A percentile compares a stretch with the other conserved stretches of the same genome.
Evolutionary conservation across 2,888 invertebrate genomes (phyloP).

Genomic region (Matsumyia berberina): DNA sequence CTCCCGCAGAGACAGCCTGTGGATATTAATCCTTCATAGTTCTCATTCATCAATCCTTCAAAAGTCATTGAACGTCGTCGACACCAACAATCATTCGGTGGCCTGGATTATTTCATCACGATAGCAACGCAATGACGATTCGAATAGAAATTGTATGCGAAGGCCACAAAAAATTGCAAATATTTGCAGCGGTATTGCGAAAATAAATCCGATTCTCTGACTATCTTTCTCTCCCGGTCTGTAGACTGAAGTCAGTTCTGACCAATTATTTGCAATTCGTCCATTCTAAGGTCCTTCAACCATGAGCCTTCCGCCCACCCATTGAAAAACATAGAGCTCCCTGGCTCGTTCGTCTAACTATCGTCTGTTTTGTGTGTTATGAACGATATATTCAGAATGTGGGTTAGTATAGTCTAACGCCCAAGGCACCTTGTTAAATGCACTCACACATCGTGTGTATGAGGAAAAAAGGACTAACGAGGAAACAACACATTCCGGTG

Average conservation of each 20-base stretch:
- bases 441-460: background rate
- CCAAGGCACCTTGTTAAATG: conserved; percentile 5
- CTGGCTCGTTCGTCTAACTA: too few species aligned
- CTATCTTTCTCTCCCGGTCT: background rate
- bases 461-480: conserved; percentile 1
- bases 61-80: background rate
- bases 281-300: background rate
- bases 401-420: conserved; percentile 21
- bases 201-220: conserved; percentile 17
- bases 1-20: too few species aligned
- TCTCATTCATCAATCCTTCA: background rate
- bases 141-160: conserved; percentile 3
- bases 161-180: conserved; percentile 11
- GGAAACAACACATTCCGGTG: conserved; percentile 14
- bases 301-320: background rate
- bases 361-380: background rate
- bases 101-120: background rate
- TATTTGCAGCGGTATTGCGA: conserved; percentile 15
- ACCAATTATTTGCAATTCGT: conserved; percentile 9
- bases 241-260: background rate
- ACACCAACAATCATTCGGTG: background rate
- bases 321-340: background rate
- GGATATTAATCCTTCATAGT: background rate
- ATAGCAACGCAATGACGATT: background rate
- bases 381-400: conserved; percentile 8